Evolutionary conservation across 2,888 invertebrate genomes (phyloP).

Genomic region (Heterodera filipjevi): DNA sequence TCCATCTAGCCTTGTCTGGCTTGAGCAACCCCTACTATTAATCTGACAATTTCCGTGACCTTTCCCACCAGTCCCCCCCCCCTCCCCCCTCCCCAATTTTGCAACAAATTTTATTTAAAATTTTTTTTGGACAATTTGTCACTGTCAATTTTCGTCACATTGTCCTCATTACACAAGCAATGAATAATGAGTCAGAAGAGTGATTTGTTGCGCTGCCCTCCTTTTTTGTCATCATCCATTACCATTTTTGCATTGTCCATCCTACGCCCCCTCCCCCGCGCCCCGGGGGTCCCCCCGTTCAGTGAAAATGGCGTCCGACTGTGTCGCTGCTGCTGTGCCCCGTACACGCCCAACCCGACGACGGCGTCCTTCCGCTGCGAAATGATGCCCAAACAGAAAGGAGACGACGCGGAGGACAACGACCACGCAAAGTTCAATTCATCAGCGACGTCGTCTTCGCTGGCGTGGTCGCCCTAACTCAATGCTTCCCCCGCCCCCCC

Average conservation of each 20-base stretch:
- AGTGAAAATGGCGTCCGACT: constrained; percentile 49
- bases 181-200: no score
- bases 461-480: neutral
- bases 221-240: neutral
- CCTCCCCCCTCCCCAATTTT: neutral
- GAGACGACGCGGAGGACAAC: neutral
- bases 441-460: neutral
- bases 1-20: no score
- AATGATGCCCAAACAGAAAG: constrained; percentile 17
- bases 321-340: constrained; percentile 64
- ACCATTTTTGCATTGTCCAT: neutral
- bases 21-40: no score
- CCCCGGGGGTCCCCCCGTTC: no score
- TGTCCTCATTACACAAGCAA: no score
- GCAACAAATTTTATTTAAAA: neutral
- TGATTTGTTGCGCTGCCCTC: no score
- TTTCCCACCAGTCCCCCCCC: neutral
- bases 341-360: constrained; percentile 59
- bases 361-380: constrained; percentile 58
- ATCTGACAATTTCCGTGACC: no score
- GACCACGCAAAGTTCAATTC: neutral
- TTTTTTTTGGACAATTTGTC: neutral
- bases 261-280: neutral
- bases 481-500: no score
- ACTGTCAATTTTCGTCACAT: neutral